Conservation (phyloP, 1,140 invertebrate species). For the Micrasema minimum region DNA sequence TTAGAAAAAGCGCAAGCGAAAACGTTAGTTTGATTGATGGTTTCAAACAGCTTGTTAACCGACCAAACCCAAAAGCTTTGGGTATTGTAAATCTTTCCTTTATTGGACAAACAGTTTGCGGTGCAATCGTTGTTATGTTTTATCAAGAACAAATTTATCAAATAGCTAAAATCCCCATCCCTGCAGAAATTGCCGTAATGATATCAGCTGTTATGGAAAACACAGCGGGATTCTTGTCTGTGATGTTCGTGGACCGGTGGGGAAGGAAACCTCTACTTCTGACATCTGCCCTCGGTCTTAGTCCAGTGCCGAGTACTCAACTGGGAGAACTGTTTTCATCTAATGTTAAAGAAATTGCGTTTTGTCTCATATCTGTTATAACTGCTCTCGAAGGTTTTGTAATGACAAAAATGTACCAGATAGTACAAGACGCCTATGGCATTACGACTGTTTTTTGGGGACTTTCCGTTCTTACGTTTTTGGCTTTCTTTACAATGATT, state of each 20-base stretch:
- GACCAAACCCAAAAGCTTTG: constrained; percentile 50
- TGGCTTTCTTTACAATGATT: constrained; percentile 34
- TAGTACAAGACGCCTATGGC: constrained; percentile 45
- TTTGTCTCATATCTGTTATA: constrained; percentile 44
- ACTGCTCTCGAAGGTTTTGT: constrained; percentile 49
- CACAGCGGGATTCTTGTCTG: constrained; percentile 36
- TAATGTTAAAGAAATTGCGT: constrained; percentile 48
- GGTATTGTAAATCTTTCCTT: constrained; percentile 45
- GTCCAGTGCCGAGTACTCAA: constrained; percentile 49
- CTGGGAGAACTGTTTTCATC: constrained; percentile 51
- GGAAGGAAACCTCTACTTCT: constrained; percentile 48
- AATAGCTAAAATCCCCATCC: constrained; percentile 28
- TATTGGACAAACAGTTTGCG: constrained; percentile 44
- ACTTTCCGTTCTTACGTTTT: constrained; percentile 44
- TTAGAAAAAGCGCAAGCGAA: constrained; percentile 41
- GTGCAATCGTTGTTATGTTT: constrained; percentile 49
- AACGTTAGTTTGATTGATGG: constrained; percentile 38
- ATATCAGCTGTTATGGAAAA: constrained; percentile 46
- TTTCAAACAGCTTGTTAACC: constrained; percentile 38
- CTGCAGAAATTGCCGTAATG: constrained; percentile 44
- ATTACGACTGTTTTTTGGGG: constrained; percentile 46
- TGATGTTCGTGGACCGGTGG: constrained; percentile 51
- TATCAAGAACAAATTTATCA: constrained; percentile 51
- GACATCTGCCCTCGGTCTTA: constrained; percentile 45
- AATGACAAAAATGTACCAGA: constrained; percentile 47